phyloP scores from a whole-genome alignment of 2,797 vertebrate genomes.

The Novumbra hubbsi region DNA sequence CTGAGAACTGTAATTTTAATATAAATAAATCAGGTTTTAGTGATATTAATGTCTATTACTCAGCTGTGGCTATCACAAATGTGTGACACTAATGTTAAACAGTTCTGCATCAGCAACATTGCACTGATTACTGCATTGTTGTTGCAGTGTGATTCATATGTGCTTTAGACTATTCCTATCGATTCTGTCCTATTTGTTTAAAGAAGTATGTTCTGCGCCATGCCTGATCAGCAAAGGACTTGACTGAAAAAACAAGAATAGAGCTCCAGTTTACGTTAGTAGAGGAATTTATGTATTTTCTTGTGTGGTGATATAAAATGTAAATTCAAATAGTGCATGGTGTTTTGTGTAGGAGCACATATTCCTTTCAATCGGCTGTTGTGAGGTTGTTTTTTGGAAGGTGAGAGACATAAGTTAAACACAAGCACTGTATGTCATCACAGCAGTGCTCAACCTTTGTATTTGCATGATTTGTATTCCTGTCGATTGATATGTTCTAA shows the following conservation, averaged over 20 bases:
- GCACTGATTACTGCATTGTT: background rate
- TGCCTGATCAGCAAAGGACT: background rate
- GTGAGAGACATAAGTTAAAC: background rate
- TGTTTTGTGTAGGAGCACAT: background rate
- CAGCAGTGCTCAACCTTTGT: slow-evolving; percentile 27
- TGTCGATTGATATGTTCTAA: slow-evolving; percentile 35
- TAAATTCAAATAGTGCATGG: background rate
- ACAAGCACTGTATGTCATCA: background rate
- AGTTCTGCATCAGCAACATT: background rate
- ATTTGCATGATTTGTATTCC: slow-evolving; percentile 20
- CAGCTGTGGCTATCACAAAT: background rate
- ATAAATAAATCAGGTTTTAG: too few relatives aligned
- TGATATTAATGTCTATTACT: background rate
- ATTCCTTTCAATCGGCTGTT: background rate
- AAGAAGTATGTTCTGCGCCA: background rate
- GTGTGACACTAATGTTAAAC: background rate
- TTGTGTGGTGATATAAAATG: background rate
- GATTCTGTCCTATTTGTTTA: background rate
- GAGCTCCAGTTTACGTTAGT: background rate
- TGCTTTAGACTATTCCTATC: background rate
- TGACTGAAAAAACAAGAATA: background rate
- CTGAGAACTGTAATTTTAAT: too few relatives aligned
- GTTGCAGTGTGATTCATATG: background rate
- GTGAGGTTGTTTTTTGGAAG: background rate
- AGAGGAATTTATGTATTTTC: background rate